Base-by-base conservation (phyloP, 2,797 vertebrate genomes). In the Orestias chungarensis region DNA sequence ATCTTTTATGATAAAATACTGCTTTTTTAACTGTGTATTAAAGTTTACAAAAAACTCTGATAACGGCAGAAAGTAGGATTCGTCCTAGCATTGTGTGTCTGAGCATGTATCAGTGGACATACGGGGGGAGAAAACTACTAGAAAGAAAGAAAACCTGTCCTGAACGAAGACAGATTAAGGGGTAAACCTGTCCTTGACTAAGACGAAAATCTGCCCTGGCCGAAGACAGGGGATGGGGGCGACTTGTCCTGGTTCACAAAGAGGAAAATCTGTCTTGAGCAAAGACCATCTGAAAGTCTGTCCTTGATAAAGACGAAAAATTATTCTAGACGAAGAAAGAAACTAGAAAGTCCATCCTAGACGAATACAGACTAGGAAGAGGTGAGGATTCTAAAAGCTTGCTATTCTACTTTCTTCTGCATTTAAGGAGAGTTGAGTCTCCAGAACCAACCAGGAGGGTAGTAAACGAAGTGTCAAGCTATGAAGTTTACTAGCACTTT, bases 401-500 rank as follows among this genome's bases (percentile, higher is more conserved):
- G 25, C 1, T 10, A 25, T 25, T 52, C 9, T 1, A 20, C 25
- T 50, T 35, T 35, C 11, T n/a, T 61, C 23, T 59, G 55, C 9
- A n/a, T 62, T 62, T 6, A 40, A 40, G n/a, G n/a, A n/a, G n/a
- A n/a, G n/a, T n/a, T n/a, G n/a, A n/a, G n/a, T n/a, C n/a, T n/a
- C n/a, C n/a, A n/a, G 10, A 40, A 61, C 35, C 40, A 23, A 38
- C 57, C 57, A 61, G n/a, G 47, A 50, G 2, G 1, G 35, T 38
- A 42, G 59, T 40, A 62, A 25, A 70, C 20, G 8, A 29, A 78
- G 68, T 83, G 78, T 59, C 65, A 75, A 62, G 14, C 55, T 2
- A 85, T 42, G 66, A 59, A 72, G 85, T 82, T 81, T 78, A 78
- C 78, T 57, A 71, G 68, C 74, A 76, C 66, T 61, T 70, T 69